Evolutionary conservation across 2,797 vertebrate genomes (phyloP), one percentile per base, ranked within the genome.

Genomic region (Gymnothorax reevesii): DNA sequence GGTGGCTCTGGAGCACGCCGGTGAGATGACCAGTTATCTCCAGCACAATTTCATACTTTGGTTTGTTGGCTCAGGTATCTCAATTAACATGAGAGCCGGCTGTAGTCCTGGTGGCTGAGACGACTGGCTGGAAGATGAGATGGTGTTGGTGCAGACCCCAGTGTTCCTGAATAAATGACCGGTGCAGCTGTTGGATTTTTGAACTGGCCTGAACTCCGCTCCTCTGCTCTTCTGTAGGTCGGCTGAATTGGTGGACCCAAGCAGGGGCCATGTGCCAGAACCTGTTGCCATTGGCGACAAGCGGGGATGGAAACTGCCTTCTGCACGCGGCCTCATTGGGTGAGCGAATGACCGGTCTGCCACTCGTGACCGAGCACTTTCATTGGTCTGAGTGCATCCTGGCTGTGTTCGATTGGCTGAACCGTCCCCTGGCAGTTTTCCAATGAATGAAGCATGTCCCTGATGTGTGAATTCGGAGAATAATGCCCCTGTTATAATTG

Each of bases 231-330:
- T 75, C 83, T 83, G 59, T 91, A 99, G 98, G 98, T 52, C 97
- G 98, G 0, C 95, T 99, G 84, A 99, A 99, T 92, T 99, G 98
- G 98, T 99, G 98, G 98, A 97, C 96, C 0, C 95, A 95, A 4
- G 95, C 98, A 84, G 98, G 97, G 62, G 96, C 97, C 10, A 97
- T 96, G 87, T 99, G 97, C 91, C 98, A 99, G 92, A 95, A 95
- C 87, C 95, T 99, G 87, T 95, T 99, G 64, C 98, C 98, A 1
- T 91, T 99, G 93, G 98, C 98, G 49, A 99, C 98, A 0, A 99
- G 98, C 0, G 98, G 98, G 0, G 98, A 99, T 0, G 98, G 98
- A 80, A 99, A 99, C 88, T 99, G 98, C 92, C 94, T 99, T 86
- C 94, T 99, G 60, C 98, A 99, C 0, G 98, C 98, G 0, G 98